Evolutionary conservation across 37 sponge, comb jelly and placozoan species (phyloP), one percentile per base, ranked within the genome.

Genomic region (Diacarnus erythraeanus): DNA sequence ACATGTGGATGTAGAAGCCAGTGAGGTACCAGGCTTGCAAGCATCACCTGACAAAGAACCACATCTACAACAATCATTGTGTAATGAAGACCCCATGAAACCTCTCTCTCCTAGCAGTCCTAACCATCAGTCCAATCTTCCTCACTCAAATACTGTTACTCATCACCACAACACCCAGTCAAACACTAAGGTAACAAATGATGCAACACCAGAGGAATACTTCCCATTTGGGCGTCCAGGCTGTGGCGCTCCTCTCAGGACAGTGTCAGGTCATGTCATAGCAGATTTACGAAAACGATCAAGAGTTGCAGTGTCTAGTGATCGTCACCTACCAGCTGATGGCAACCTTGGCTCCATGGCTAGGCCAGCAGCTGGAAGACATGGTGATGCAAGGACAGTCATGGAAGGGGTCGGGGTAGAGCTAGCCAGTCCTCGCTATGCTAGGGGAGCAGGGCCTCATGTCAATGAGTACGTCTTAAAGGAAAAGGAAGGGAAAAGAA

Each of bases 201-300:
- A n/a, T n/a, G n/a, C n/a, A n/a, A n/a, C n/a, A n/a, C 18, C 75
- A 44, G 86, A 86, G 30, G 79, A 72, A 23, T 86, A 86, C 54
- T 79, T 64, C 58, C 86, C 86, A 21, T 86, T 69, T 61, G 86
- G 86, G 1, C 68, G 79, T 1, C 86, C 86, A 1, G 86, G 86
- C 27, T 59, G 79, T 23, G 86, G 86, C 0, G 86, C 86, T 5
- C 86, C 86, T 10, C 30, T 86, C 10, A 54, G 79, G 25, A 78
- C 74, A 0, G 57, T 5, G 20, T 79, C 86, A 8, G 86, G 86
- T 57, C 38, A 38, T n/a, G 51, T 78, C 30, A 33, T 72, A 33
- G 54, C 86, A 0, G 76, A 84, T 61, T 58, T 47, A 29, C 43
- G 60, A 30, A 20, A 3, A 10, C 37, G 6, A 5, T 70, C 29